Base-by-base conservation (phyloP, 2,888 invertebrate species). In the Drosophila cognata region DNA sequence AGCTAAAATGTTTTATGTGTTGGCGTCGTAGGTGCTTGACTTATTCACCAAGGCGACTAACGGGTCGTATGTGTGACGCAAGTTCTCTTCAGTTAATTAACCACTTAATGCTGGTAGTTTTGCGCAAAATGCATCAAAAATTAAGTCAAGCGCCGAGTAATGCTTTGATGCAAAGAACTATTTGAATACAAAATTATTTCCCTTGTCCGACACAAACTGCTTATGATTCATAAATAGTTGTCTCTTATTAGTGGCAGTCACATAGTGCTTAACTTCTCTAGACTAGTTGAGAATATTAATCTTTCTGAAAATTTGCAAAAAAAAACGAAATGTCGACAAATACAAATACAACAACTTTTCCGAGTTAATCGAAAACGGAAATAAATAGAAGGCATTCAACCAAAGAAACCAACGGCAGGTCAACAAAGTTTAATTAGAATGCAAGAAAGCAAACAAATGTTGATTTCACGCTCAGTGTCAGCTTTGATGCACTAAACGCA, bases 51-150 rank as follows among this genome's bases (percentile, higher is more conserved):
- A 43, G 76, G 46, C 64, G 70, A 70, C 76, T 16, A 33, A 64
- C 56, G 56, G 58, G 77, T 58, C 77, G 77, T 58, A 67, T 66
- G 77, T n/a, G 61, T 56, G 58, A 75, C 61, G 58, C 46, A 31
- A 41, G 21, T 18, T 52, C 36, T 41, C 41, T 50, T 18, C 21
- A 53, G 25, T 21, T 58, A 58, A 58, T 68, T 41, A 70, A 56
- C 48, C 55, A 71, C 33, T 55, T 33, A 71, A 69, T 31, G 48
- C 38, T 52, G 52, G 18, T 46, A 28, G 25, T 52, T 52, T 18
- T 8, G 21, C 46, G 21, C 7, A 18, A n/a, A 50, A 5, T 50
- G 7, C 2, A 16, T 46, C 46, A 7, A 7, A 46, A 25, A 25
- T 16, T 10, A 46, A 25, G 46, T 16, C 21, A 46, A 46, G 21